These are phyloP conservation scores for Notiomystis cincta DNA, from an alignment of 2,113 vertebrate species.

Conservation along the genomic window DNA sequence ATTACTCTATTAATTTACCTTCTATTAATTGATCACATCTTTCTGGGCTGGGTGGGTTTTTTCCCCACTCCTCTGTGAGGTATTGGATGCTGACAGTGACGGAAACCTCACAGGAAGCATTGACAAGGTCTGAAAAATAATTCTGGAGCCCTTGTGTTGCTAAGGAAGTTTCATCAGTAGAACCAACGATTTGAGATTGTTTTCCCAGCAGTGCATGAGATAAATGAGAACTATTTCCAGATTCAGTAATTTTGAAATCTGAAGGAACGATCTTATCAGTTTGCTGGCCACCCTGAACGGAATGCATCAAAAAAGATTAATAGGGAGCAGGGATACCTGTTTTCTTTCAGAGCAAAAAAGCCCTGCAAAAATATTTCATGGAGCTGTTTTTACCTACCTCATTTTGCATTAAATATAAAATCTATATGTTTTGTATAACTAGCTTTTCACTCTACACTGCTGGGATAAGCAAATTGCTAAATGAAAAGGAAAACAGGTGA, in stretches of 20 bases:
- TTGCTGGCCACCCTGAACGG: slow-evolving; percentile 43
- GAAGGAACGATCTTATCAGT: slow-evolving; percentile 55
- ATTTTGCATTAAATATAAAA: background rate
- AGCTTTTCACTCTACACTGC: background rate
- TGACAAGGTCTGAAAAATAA: slow-evolving; percentile 62
- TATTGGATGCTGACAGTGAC: slow-evolving; percentile 34
- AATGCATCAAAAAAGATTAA: slow-evolving; percentile 35
- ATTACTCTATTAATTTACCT: background rate
- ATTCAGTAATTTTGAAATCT: slow-evolving; percentile 63
- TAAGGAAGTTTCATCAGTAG: slow-evolving; percentile 66
- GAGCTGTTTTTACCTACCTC: background rate
- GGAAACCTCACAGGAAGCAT: slow-evolving; percentile 57
- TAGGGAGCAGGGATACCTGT: slow-evolving; percentile 2
- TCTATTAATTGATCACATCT: slow-evolving; percentile 25
- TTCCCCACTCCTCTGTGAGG: background rate
- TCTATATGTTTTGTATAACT: background rate
- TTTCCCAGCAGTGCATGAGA: slow-evolving; percentile 60
- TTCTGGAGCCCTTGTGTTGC: slow-evolving; percentile 52
- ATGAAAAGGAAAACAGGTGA: background rate
- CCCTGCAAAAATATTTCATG: background rate
- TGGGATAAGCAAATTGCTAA: background rate
- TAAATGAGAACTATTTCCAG: slow-evolving; percentile 64
- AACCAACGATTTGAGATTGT: slow-evolving; percentile 50
- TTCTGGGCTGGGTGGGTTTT: background rate
- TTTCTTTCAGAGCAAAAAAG: background rate